Evolutionary conservation across 2,113 vertebrate genomes (phyloP).

Genomic region (Gobiocypris rarus): DNA sequence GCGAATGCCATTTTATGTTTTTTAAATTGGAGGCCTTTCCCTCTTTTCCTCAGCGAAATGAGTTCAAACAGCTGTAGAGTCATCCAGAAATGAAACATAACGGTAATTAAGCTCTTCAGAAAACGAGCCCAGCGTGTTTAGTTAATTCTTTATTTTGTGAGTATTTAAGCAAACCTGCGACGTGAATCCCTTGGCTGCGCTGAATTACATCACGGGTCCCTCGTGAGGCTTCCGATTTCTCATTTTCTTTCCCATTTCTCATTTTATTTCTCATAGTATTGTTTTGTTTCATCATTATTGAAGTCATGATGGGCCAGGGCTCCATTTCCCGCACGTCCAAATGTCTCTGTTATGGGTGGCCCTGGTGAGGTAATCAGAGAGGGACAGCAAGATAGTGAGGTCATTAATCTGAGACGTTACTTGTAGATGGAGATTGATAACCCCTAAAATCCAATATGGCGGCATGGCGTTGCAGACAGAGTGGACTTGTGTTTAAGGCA

Average conservation of each 20-base stretch:
- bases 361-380: slow-evolving; percentile 49
- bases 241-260: slow-evolving; percentile 6
- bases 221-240: background rate
- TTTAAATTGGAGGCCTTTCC: background rate
- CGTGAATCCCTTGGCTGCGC: background rate
- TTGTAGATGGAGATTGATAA: slow-evolving; percentile 55
- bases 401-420: slow-evolving; percentile 54
- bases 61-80: background rate
- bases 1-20: background rate
- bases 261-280: slow-evolving; percentile 33
- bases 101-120: slow-evolving; percentile 26
- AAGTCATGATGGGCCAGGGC: slow-evolving; percentile 48
- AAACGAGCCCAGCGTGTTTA: slow-evolving; percentile 4
- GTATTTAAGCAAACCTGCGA: background rate
- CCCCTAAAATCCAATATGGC: slow-evolving; percentile 42
- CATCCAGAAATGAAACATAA: slow-evolving; percentile 11
- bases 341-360: slow-evolving; percentile 39
- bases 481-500: background rate
- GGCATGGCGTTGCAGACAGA: background rate
- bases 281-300: slow-evolving; percentile 40
- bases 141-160: slow-evolving; percentile 3
- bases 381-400: slow-evolving; percentile 43
- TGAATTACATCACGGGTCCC: background rate
- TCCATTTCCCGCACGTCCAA: slow-evolving; percentile 36
- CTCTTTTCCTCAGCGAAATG: slow-evolving; percentile 1